A percentile compares a stretch with the other conserved stretches of the same genome.
Conservation (phyloP, 2,113 vertebrate genomes). For the Nesogale talazaci region DNA sequence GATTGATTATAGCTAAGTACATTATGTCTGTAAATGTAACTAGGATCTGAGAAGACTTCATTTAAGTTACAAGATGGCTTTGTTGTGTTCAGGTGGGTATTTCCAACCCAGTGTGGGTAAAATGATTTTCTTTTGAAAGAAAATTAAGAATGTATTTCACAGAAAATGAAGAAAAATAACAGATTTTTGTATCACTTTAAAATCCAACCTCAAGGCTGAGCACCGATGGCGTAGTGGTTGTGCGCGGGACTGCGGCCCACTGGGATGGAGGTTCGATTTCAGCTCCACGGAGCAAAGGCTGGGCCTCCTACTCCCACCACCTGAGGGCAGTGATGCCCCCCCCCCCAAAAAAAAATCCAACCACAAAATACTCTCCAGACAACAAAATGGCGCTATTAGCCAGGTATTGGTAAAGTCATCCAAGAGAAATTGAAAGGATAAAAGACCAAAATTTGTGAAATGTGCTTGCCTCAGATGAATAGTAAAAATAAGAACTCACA, state of each 20-base stretch:
- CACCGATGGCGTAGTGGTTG: too few species aligned
- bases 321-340: too few species aligned
- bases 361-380: background rate
- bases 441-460: too few species aligned
- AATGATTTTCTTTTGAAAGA: slow-evolving; percentile 55
- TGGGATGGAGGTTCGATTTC: too few species aligned
- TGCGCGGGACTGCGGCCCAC: too few species aligned
- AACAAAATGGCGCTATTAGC: background rate
- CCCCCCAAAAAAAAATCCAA: too few species aligned
- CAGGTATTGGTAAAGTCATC: background rate
- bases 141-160: slow-evolving; percentile 22
- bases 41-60: slow-evolving; percentile 62
- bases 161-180: slow-evolving; percentile 38
- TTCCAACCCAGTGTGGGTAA: slow-evolving; percentile 38
- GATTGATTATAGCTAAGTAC: slow-evolving; percentile 75
- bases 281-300: too few species aligned
- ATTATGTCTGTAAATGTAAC: slow-evolving; percentile 63
- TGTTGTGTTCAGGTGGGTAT: slow-evolving; percentile 47
- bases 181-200: slow-evolving; percentile 45
- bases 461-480: slow-evolving; percentile 1
- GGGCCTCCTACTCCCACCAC: too few species aligned
- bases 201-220: too few species aligned
- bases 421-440: background rate
- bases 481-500: background rate
- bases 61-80: slow-evolving; percentile 61